Evolutionary conservation across 2,113 vertebrate genomes (phyloP).

Genomic region (Mungos mungo): DNA sequence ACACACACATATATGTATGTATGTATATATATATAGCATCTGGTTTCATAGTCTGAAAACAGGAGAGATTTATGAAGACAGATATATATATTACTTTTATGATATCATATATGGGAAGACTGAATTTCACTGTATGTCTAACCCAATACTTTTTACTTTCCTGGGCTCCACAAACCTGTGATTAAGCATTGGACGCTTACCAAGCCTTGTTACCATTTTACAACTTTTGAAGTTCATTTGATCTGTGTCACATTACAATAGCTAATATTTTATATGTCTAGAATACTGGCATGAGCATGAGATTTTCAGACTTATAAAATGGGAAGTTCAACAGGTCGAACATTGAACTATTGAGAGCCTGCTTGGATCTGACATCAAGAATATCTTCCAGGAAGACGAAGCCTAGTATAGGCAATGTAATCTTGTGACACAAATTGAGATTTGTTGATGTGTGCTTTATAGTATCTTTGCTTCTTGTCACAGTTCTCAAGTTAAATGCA

Average conservation of each 20-base stretch:
- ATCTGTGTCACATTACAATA: not conserved
- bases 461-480: not conserved
- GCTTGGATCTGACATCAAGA: not conserved
- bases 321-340: not conserved
- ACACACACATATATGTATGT: too few relatives aligned
- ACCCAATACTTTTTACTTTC: not conserved
- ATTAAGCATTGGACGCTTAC: not conserved
- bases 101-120: not conserved
- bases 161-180: not conserved
- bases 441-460: not conserved
- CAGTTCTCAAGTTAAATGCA: not conserved
- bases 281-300: not conserved
- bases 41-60: constrained; percentile 33
- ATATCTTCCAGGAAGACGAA: not conserved
- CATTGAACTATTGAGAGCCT: not conserved
- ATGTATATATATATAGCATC: not conserved
- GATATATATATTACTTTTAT: not conserved
- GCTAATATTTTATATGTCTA: not conserved
- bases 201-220: not conserved
- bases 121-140: not conserved
- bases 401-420: not conserved
- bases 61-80: not conserved
- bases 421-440: not conserved
- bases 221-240: not conserved
- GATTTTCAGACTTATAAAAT: constrained; percentile 2